phyloP scores from a whole-genome alignment of 1,140 invertebrate species.

The Lucilia cuprina region DNA sequence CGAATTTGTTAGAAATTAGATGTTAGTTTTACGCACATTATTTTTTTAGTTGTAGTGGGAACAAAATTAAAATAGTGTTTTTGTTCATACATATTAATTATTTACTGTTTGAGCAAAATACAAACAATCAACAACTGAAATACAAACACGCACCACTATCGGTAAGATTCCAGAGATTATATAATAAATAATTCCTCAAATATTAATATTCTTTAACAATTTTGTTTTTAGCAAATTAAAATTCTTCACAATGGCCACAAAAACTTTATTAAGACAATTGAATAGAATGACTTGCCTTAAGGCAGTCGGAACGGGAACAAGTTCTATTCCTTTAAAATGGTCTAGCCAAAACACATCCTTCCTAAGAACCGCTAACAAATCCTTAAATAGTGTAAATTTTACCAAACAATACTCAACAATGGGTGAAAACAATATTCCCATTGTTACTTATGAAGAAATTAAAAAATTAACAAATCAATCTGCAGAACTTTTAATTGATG shows the following conservation, averaged over 20 bases:
- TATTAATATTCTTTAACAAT: neutral
- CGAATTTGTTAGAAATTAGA: neutral
- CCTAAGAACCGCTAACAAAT: no score
- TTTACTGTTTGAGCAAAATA: neutral
- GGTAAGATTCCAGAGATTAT: neutral
- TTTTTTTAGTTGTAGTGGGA: neutral
- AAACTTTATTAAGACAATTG: neutral
- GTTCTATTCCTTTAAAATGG: neutral
- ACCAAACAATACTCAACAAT: neutral
- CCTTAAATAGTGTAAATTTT: neutral
- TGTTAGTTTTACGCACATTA: neutral
- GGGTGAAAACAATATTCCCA: conserved; percentile 36
- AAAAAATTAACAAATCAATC: conserved; percentile 60
- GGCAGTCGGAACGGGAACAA: neutral
- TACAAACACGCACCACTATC: neutral
- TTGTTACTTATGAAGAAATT: conserved; percentile 65
- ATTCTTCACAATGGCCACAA: neutral
- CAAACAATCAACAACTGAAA: neutral
- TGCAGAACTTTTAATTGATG: conserved; percentile 70
- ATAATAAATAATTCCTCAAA: neutral
- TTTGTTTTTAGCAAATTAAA: no score
- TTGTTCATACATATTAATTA: neutral
- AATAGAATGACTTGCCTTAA: neutral
- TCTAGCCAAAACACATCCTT: neutral
- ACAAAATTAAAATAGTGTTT: no score